Evolutionary conservation across 1,140 invertebrate genomes (phyloP).

Genomic region (Condylostylus longicornis): DNA sequence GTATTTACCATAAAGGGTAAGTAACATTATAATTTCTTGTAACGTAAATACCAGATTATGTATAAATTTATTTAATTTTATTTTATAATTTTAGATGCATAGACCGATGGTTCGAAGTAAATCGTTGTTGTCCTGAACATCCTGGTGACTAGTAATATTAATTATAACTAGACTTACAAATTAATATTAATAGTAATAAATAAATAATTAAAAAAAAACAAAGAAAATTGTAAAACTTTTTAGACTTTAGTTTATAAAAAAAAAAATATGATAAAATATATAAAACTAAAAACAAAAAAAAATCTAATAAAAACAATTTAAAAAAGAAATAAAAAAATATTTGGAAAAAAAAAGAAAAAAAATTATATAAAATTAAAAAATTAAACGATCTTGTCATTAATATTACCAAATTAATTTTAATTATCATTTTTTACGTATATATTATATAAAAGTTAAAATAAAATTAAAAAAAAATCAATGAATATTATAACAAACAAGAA

Average conservation of each 20-base stretch:
- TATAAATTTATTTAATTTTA: constrained; percentile 9
- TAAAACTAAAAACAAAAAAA: neutral
- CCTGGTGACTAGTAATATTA: constrained; percentile 65
- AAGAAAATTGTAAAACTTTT: neutral
- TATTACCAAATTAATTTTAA: too few species aligned
- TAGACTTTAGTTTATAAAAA: too few species aligned
- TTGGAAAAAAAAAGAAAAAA: too few species aligned
- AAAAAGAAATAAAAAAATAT: too few species aligned
- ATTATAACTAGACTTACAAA: constrained; percentile 19
- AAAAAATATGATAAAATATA: constrained; percentile 5
- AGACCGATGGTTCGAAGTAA: constrained; percentile 95
- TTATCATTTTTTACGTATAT: too few species aligned
- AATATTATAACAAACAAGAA: too few species aligned
- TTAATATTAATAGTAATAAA: constrained; percentile 6
- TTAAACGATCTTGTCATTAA: too few species aligned
- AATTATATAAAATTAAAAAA: too few species aligned
- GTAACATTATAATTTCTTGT: constrained; percentile 14
- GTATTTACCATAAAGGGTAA: constrained; percentile 98
- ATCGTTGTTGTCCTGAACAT: constrained; percentile 91
- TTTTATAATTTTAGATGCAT: constrained; percentile 79
- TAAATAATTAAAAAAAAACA: neutral
- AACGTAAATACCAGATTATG: neutral
- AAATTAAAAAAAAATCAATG: too few species aligned
- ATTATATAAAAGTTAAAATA: too few species aligned
- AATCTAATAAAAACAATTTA: neutral